Evolutionary conservation across 2,797 vertebrate genomes (phyloP).

Genomic region (Hippopotamyrus pictus): DNA sequence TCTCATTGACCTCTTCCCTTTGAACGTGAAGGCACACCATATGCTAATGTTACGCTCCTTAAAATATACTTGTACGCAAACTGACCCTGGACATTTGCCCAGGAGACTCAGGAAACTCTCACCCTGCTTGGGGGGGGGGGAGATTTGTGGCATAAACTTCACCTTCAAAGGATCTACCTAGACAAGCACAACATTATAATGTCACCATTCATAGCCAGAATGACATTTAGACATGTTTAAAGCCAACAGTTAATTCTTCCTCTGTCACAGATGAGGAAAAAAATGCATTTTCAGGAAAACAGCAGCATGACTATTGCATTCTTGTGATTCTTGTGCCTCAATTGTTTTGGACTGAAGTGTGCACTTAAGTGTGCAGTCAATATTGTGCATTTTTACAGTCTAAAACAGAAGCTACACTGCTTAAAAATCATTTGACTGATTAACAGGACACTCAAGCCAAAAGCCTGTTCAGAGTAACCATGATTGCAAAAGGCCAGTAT

Average conservation of each 20-base stretch:
- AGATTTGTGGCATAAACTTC: background rate
- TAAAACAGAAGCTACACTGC: background rate
- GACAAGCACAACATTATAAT: background rate
- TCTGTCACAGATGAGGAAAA: background rate
- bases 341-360: background rate
- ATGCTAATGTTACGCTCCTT: background rate
- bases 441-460: background rate
- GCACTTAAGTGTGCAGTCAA: background rate
- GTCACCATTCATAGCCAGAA: background rate
- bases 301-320: background rate
- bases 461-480: background rate
- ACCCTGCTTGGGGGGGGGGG: background rate
- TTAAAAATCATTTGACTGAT: background rate
- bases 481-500: background rate
- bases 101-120: background rate
- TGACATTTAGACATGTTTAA: background rate
- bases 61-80: background rate
- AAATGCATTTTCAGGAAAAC: background rate
- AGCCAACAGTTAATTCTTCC: background rate
- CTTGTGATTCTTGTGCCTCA: background rate
- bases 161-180: background rate
- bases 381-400: background rate
- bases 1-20: background rate
- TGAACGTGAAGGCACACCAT: background rate
- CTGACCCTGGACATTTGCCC: background rate